Percentiles rank a stretch among this genome's conserved stretches.
These are phyloP conservation scores for Syngnathus scovelli DNA, from an alignment of 2,113 vertebrate genomes.

Conservation along the genomic window DNA sequence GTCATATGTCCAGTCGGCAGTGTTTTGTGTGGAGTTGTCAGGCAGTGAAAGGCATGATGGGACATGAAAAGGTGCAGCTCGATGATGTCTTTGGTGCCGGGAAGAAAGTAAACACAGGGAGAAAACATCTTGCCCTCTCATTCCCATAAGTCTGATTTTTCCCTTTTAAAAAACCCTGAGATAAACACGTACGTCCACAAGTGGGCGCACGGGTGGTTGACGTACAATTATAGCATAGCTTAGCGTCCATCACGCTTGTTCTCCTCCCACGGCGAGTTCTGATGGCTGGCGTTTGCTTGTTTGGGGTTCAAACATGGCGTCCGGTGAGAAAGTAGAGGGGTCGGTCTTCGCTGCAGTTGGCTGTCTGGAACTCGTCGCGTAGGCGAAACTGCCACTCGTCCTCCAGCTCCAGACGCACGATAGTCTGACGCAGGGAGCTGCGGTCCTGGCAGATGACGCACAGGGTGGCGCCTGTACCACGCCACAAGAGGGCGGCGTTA, in stretches of 20 bases:
- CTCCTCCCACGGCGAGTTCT: background rate
- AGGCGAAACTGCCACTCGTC: conserved; percentile 98
- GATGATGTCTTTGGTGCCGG: conserved; percentile 56
- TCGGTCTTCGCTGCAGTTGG: conserved; percentile 91
- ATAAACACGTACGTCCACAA: conserved; percentile 46
- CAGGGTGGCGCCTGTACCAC: conserved; percentile 85
- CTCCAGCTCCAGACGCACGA: conserved; percentile 90
- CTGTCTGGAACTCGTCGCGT: conserved; percentile 95
- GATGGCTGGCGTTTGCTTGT: conserved; percentile 18
- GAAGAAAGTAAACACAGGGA: conserved; percentile 27
- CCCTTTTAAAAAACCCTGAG: conserved; percentile 67
- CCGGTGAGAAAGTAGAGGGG: conserved; percentile 96
- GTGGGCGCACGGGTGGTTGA: conserved; percentile 36
- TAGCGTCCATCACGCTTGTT: conserved; percentile 19
- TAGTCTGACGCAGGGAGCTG: conserved; percentile 91
- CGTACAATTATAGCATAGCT: conserved; percentile 40
- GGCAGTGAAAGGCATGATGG: conserved; percentile 18
- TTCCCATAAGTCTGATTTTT: conserved; percentile 18
- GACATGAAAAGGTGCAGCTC: conserved; percentile 34
- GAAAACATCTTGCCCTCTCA: conserved; percentile 14
- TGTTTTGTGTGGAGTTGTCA: conserved; percentile 8
- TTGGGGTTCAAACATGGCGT: conserved; percentile 78
- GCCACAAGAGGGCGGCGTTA: background rate
- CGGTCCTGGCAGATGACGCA: conserved; percentile 97
- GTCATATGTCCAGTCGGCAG: background rate